Evolutionary conservation across 2,113 vertebrate species (phyloP).

Genomic region (Lichenostomus cassidix): DNA sequence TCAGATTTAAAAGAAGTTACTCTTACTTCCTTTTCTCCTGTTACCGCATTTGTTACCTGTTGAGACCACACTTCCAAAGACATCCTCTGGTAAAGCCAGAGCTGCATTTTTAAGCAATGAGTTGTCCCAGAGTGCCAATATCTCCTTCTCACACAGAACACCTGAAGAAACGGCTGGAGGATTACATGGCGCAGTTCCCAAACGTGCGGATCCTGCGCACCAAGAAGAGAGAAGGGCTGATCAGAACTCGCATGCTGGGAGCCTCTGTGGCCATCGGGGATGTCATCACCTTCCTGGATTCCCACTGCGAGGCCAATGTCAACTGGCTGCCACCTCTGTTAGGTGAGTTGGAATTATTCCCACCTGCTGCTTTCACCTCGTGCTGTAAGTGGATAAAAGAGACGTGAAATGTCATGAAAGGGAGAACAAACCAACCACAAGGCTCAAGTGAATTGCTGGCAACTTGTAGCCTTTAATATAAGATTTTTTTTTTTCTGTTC

Average conservation of each 20-base stretch:
- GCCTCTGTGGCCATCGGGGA: constrained; percentile 85
- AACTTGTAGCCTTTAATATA: not conserved
- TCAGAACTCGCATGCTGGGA: constrained; percentile 91
- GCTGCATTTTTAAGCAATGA: fast-evolving
- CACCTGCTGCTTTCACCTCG: not conserved
- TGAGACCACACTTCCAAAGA: not conserved
- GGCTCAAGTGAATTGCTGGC: not conserved
- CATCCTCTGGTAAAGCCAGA: not conserved
- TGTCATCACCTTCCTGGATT: constrained; percentile 96
- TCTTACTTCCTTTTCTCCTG: not conserved
- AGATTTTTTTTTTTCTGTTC: not conserved
- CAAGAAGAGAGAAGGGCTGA: constrained; percentile 92
- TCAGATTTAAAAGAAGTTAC: not conserved
- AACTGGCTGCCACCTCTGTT: constrained; percentile 96
- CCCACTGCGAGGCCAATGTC: constrained; percentile 95
- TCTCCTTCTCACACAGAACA: constrained; percentile 74
- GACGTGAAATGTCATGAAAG: not conserved
- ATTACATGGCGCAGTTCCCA: constrained; percentile 89
- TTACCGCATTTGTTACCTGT: not conserved
- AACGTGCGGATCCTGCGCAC: constrained; percentile 91
- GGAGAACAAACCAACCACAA: not conserved
- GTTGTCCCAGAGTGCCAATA: not conserved
- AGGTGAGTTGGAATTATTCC: constrained; percentile 70
- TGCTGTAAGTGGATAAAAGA: not conserved
- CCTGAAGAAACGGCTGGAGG: constrained; percentile 88